phyloP scores from a whole-genome alignment of 2,797 vertebrate species.

The Heliangelus exortis region DNA sequence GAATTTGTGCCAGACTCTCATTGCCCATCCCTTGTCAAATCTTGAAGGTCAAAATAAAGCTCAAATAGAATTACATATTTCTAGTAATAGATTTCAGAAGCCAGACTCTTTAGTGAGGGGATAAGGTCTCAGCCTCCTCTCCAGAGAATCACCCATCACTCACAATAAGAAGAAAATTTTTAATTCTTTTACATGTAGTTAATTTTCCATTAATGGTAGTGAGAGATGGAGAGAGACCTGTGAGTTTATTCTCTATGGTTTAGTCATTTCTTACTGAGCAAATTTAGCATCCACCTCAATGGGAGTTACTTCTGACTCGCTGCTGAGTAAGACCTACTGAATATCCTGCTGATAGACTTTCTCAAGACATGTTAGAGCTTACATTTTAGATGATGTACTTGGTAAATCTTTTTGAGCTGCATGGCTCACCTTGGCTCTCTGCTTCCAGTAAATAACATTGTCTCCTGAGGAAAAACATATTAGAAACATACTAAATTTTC shows the following conservation, averaged over 20 bases:
- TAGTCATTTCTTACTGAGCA: conserved; percentile 24
- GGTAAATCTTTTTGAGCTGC: not conserved
- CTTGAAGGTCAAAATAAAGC: not conserved
- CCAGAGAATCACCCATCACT: not conserved
- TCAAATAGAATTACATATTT: not conserved
- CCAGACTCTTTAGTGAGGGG: not conserved
- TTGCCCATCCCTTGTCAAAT: not conserved
- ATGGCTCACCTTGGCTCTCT: not conserved
- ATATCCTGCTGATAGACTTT: not conserved
- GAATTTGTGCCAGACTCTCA: not conserved
- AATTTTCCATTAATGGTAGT: not conserved
- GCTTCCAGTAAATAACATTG: not conserved
- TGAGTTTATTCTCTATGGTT: not conserved
- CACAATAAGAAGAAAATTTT: not conserved
- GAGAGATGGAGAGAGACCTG: not conserved
- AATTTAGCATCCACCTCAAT: not conserved
- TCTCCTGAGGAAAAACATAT: not conserved
- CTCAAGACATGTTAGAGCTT: not conserved
- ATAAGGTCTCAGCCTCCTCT: not conserved
- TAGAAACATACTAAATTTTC: not conserved
- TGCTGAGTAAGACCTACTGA: conserved; percentile 21
- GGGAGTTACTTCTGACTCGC: conserved; percentile 15
- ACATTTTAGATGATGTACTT: not conserved
- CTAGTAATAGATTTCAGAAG: not conserved
- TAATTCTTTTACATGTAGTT: not conserved